Conservation (phyloP, 2,888 invertebrate species). For the Harpalus rubripes region DNA sequence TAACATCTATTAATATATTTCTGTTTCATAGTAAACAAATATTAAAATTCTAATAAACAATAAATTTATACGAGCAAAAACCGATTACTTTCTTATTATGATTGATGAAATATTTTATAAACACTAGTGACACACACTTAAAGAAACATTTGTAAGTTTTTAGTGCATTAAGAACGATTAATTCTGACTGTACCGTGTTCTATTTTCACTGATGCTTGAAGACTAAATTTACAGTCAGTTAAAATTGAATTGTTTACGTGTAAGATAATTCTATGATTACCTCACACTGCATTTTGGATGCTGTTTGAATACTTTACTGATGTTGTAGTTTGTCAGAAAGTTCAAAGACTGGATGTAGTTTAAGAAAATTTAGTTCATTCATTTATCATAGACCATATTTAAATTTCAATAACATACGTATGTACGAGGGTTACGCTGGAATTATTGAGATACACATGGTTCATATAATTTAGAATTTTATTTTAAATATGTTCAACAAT, state of each 20-base stretch:
- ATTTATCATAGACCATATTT: too few species aligned
- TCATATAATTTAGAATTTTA: too few species aligned
- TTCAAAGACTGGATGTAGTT: not conserved
- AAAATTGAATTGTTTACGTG: constrained; percentile 39
- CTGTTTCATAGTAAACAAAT: not conserved
- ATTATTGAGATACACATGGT: too few species aligned
- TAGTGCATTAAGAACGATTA: constrained; percentile 11
- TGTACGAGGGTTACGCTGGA: too few species aligned
- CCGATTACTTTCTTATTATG: not conserved
- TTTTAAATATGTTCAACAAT: too few species aligned
- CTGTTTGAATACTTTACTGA: not conserved
- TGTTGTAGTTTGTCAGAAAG: constrained; percentile 7
- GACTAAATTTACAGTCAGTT: constrained; percentile 42
- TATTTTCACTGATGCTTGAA: constrained; percentile 41
- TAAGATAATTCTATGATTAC: constrained; percentile 47
- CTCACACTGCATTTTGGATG: constrained; percentile 18
- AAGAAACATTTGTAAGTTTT: constrained; percentile 16
- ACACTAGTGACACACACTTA: constrained; percentile 10
- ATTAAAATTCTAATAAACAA: constrained; percentile 9
- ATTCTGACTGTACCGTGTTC: not conserved
- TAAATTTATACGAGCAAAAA: not conserved
- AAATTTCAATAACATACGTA: too few species aligned
- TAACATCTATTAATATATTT: constrained; percentile 26
- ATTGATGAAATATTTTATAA: not conserved
- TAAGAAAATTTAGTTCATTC: too few species aligned